Percentiles rank a stretch among this genome's conserved stretches.
Evolutionary conservation across 2,888 invertebrate species (phyloP).

Genomic region (Calameuta idolon): DNA sequence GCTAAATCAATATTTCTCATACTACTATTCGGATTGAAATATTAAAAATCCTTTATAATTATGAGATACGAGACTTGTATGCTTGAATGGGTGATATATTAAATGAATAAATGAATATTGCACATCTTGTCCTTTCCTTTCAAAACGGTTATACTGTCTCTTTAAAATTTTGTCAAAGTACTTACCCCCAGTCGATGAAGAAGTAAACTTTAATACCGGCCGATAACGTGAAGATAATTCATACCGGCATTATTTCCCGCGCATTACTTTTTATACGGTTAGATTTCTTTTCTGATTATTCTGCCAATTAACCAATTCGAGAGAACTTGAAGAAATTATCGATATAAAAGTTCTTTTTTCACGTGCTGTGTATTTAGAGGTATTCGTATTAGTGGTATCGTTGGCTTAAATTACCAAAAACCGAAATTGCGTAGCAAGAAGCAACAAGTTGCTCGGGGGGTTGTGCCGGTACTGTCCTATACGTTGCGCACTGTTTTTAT

Average conservation of each 20-base stretch:
- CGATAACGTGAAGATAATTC: too few species aligned
- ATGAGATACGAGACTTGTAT: slow-evolving; percentile 51
- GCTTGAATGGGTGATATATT: slow-evolving; percentile 54
- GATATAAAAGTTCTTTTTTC: background rate
- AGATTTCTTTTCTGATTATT: background rate
- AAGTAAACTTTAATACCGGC: background rate
- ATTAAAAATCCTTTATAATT: slow-evolving; percentile 22
- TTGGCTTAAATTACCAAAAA: background rate
- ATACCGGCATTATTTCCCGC: background rate
- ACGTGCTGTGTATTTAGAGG: background rate
- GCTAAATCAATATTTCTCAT: slow-evolving; percentile 5
- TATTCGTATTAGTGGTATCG: background rate
- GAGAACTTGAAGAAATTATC: background rate
- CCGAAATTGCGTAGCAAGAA: background rate
- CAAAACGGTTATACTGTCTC: background rate
- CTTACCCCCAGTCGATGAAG: background rate
- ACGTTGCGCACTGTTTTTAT: too few species aligned
- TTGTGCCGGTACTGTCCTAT: background rate
- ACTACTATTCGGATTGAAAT: slow-evolving; percentile 4
- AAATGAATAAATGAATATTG: slow-evolving; percentile 42
- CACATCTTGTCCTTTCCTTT: slow-evolving; percentile 20
- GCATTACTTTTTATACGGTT: background rate
- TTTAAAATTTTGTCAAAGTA: background rate
- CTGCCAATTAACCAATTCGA: background rate
- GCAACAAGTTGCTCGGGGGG: background rate